These are phyloP conservation scores for Rhynchomys soricoides DNA, from an alignment of 2,113 vertebrate species.

Conservation along the genomic window DNA sequence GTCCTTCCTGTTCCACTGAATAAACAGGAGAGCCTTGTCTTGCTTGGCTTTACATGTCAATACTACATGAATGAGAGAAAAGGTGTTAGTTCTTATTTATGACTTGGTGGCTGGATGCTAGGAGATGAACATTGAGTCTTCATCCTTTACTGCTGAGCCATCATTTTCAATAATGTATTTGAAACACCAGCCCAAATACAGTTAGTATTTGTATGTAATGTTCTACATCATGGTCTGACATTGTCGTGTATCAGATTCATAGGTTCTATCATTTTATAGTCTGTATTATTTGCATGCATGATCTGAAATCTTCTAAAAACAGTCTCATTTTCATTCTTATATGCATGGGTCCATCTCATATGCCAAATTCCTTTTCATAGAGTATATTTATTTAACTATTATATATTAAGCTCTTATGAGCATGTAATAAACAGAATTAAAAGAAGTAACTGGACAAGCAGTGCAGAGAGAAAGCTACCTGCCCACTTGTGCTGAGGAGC, in stretches of 20 bases:
- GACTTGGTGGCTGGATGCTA: neutral
- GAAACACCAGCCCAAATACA: conserved; percentile 4
- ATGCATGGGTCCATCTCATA: neutral
- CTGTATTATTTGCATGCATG: neutral
- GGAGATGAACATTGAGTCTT: neutral
- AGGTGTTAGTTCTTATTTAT: neutral
- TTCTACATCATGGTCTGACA: neutral
- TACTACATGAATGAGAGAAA: neutral
- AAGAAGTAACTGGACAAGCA: neutral
- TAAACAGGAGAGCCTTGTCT: neutral
- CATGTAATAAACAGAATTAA: conserved; percentile 36
- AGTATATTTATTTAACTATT: neutral
- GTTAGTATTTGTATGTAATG: neutral
- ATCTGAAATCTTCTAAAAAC: conserved; percentile 5
- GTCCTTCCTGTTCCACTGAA: conserved; percentile 22
- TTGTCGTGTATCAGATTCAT: neutral
- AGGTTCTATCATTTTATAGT: neutral
- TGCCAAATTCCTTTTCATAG: neutral
- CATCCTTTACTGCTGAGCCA: neutral
- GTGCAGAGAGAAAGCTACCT: too few relatives aligned
- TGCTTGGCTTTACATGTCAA: neutral
- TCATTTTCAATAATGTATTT: neutral
- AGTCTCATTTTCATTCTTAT: conserved; percentile 30
- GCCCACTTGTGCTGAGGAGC: too few relatives aligned
- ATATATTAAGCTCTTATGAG: neutral